These are phyloP conservation scores for Sylvilagus bachmani DNA, from an alignment of 2,113 vertebrate species.

Conservation along the genomic window DNA sequence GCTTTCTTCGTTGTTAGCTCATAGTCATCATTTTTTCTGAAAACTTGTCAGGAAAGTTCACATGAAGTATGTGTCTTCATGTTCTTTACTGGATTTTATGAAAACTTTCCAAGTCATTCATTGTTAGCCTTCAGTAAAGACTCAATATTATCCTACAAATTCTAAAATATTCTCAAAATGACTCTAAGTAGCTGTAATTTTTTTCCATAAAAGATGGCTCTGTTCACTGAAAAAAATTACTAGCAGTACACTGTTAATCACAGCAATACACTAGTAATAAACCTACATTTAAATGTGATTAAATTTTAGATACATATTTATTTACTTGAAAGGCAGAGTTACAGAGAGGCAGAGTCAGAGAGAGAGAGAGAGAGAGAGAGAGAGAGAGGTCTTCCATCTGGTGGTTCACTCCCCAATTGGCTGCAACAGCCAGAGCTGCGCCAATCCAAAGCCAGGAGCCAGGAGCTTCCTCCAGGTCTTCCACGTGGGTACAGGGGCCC, in stretches of 20 bases:
- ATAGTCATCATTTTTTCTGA: neutral
- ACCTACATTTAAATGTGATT: neutral
- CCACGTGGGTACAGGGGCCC: no score
- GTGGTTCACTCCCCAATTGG: no score
- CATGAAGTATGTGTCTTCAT: neutral
- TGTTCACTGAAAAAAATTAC: neutral
- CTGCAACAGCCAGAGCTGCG: no score
- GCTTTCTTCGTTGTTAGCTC: neutral
- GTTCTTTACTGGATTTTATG: neutral
- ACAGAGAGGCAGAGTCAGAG: no score
- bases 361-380: no score
- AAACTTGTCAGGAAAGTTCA: conserved; percentile 25
- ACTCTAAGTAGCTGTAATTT: neutral
- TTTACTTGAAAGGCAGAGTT: no score
- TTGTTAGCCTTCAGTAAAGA: neutral
- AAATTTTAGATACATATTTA: neutral
- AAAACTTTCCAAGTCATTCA: neutral
- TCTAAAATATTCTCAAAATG: conserved; percentile 18
- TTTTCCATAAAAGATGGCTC: neutral
- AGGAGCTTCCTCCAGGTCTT: no score
- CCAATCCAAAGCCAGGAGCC: no score
- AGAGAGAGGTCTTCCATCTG: no score
- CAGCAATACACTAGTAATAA: neutral
- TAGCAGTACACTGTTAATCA: neutral
- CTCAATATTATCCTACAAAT: neutral